Evolutionary conservation across 2,888 invertebrate genomes (phyloP).

Genomic region (Branchipolynoe longqiensis): DNA sequence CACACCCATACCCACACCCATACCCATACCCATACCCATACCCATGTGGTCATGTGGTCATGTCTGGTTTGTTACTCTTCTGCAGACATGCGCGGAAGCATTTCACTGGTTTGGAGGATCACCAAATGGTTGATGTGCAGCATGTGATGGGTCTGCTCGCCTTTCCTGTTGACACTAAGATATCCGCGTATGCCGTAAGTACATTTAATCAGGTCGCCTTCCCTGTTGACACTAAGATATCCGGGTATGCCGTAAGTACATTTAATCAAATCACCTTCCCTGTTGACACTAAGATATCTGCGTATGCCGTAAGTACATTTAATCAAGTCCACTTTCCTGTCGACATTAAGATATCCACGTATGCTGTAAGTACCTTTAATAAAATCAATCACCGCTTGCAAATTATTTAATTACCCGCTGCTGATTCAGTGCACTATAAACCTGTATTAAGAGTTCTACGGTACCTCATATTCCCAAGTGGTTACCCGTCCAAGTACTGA

Average conservation of each 20-base stretch:
- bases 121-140: slow-evolving; percentile 92
- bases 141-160: slow-evolving; percentile 97
- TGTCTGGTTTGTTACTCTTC: slow-evolving; percentile 48
- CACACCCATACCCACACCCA: no score
- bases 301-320: slow-evolving; percentile 4
- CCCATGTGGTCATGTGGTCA: not conserved
- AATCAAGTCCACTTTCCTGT: slow-evolving; percentile 90
- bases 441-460: no score
- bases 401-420: no score
- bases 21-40: no score
- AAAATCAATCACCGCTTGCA: no score
- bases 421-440: no score
- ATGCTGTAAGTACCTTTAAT: slow-evolving; percentile 22
- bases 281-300: slow-evolving; percentile 70
- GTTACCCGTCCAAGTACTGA: no score
- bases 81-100: slow-evolving; percentile 93
- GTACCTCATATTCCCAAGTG: no score
- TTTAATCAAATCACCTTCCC: slow-evolving; percentile 90
- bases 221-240: slow-evolving; percentile 80
- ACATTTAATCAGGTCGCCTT: slow-evolving; percentile 88
- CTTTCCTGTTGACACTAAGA: slow-evolving; percentile 84
- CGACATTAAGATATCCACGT: slow-evolving; percentile 70
- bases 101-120: slow-evolving; percentile 93
- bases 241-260: slow-evolving; percentile 46
- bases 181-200: slow-evolving; percentile 76